These are phyloP conservation scores for Nudaria mundana DNA, from an alignment of 2,888 invertebrate genomes.

Conservation along the genomic window DNA sequence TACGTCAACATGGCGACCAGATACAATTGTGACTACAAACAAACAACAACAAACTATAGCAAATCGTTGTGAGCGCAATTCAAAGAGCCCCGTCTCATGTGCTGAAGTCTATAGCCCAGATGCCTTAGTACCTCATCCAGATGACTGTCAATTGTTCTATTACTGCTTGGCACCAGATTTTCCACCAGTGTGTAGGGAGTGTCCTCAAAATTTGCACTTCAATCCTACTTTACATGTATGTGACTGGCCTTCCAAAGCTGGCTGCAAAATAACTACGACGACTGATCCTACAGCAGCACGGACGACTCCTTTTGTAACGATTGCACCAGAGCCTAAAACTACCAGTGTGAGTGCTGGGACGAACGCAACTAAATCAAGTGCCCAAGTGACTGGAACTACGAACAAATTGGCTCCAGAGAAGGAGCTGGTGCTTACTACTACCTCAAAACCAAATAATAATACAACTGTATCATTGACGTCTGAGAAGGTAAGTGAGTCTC, in stretches of 20 bases:
- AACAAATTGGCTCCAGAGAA: no score
- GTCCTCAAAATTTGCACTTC: constrained; percentile 1
- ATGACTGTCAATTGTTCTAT: constrained; percentile 45
- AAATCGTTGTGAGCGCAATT: constrained; percentile 6
- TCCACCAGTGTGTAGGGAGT: constrained; percentile 12
- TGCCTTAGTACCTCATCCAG: constrained; percentile 38
- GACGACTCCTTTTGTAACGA: not conserved
- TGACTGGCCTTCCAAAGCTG: not conserved
- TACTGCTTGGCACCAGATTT: constrained; percentile 31
- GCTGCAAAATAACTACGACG: not conserved
- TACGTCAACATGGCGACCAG: not conserved
- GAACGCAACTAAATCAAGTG: no score
- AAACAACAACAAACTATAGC: constrained; percentile 12
- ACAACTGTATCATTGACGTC: not conserved
- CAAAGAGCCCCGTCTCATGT: constrained; percentile 31
- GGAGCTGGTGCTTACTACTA: no score
- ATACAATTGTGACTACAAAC: not conserved
- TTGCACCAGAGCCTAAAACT: no score
- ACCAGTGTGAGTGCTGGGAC: no score
- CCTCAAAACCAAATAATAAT: not conserved
- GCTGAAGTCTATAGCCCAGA: constrained; percentile 20
- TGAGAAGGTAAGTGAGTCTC: not conserved
- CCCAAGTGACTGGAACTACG: no score
- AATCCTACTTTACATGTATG: constrained; percentile 5
- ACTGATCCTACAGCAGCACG: not conserved